phyloP scores from a whole-genome alignment of 2,888 invertebrate species.

The Metopia argyrocephala region DNA sequence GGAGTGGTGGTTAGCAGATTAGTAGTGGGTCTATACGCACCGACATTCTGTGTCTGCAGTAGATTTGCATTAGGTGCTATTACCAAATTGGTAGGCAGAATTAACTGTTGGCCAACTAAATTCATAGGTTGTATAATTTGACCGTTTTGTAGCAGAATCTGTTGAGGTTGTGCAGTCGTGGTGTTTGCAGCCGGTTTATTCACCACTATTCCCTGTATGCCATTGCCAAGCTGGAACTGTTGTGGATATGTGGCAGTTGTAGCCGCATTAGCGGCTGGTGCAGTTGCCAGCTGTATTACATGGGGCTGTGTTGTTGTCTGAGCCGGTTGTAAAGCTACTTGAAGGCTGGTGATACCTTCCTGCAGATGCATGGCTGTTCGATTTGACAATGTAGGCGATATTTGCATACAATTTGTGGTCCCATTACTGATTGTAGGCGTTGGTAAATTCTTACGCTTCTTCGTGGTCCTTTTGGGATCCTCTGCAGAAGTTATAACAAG shows the following conservation, averaged over 20 bases:
- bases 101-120: constrained; percentile 89
- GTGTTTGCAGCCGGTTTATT: constrained; percentile 78
- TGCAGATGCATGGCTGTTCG: constrained; percentile 69
- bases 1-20: constrained; percentile 83
- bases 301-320: constrained; percentile 75
- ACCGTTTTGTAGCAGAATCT: constrained; percentile 77
- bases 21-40: constrained; percentile 78
- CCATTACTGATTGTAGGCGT: constrained; percentile 70
- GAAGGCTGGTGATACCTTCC: constrained; percentile 64
- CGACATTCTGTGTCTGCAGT: constrained; percentile 87
- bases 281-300: constrained; percentile 76
- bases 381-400: constrained; percentile 76
- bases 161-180: constrained; percentile 79
- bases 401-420: constrained; percentile 75
- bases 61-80: constrained; percentile 90
- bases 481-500: constrained; percentile 84
- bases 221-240: constrained; percentile 87
- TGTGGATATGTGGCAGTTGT: constrained; percentile 82
- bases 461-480: constrained; percentile 82
- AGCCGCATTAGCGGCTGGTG: constrained; percentile 78
- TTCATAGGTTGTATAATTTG: constrained; percentile 91
- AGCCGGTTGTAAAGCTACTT: constrained; percentile 69
- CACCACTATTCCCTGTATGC: constrained; percentile 86
- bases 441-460: constrained; percentile 84
- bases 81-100: constrained; percentile 91